Evolutionary conservation across 1,140 invertebrate genomes (phyloP).

Genomic region (Drepana arcuata): DNA sequence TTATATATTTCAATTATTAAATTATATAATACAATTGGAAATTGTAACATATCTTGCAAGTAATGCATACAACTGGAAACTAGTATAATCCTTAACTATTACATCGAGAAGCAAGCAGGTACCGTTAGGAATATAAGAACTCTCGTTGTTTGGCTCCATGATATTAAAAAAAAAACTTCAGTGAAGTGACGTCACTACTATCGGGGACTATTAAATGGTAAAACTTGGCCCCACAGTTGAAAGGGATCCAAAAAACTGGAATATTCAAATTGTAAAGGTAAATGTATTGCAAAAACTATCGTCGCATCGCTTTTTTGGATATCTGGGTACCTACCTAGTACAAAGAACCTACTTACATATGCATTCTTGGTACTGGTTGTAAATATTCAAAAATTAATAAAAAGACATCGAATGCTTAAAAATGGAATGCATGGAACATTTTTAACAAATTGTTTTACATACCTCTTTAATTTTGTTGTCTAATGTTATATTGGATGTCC

Average conservation of each 20-base stretch:
- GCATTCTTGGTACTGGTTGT: conserved; percentile 58
- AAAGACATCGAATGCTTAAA: conserved; percentile 33
- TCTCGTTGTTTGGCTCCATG: no score
- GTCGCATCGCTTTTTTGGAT: no score
- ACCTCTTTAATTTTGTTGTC: no score
- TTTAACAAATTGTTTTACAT: no score
- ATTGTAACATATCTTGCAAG: neutral
- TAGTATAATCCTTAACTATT: conserved; percentile 25
- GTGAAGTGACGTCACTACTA: conserved; percentile 9
- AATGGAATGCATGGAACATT: conserved; percentile 62
- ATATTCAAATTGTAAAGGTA: conserved; percentile 49
- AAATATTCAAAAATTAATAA: conserved; percentile 42
- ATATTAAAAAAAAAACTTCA: no score
- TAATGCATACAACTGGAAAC: conserved; percentile 18
- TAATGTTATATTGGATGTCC: no score
- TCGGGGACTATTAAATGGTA: conserved; percentile 33
- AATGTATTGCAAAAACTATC: conserved; percentile 37
- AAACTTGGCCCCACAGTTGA: conserved; percentile 59
- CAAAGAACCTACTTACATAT: conserved; percentile 42
- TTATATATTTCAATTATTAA: conserved; percentile 29
- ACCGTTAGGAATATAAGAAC: no score
- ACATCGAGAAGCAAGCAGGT: conserved; percentile 51
- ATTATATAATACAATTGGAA: conserved; percentile 21
- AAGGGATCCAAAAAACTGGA: conserved; percentile 59
- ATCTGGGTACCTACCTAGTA: no score